These are phyloP conservation scores for Tinea pellionella DNA, from an alignment of 2,888 invertebrate species.

Conservation along the genomic window DNA sequence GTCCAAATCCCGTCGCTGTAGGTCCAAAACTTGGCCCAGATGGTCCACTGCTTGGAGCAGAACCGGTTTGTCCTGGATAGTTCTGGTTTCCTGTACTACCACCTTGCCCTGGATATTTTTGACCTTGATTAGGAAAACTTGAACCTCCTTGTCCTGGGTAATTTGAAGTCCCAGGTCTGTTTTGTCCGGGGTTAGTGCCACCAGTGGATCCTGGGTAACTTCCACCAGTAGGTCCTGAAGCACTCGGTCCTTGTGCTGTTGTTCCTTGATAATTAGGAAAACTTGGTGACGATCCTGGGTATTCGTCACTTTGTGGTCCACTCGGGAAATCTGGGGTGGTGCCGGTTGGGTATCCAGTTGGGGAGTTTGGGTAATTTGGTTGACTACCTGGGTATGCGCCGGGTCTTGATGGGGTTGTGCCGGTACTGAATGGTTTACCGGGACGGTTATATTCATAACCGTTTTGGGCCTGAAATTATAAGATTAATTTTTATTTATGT, in stretches of 20 bases:
- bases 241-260: slow-evolving; percentile 16
- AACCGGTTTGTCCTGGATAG: slow-evolving; percentile 20
- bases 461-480: slow-evolving; percentile 68
- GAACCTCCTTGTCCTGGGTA: slow-evolving; percentile 19
- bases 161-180: slow-evolving; percentile 18
- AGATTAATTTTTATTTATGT: neutral
- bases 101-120: slow-evolving; percentile 18
- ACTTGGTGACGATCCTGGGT: slow-evolving; percentile 27
- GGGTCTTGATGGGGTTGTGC: slow-evolving; percentile 36
- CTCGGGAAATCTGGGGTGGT: slow-evolving; percentile 24
- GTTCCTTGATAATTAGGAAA: slow-evolving; percentile 21
- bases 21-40: slow-evolving; percentile 25
- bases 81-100: slow-evolving; percentile 22
- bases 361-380: slow-evolving; percentile 32
- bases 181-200: slow-evolving; percentile 17
- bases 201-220: slow-evolving; percentile 16
- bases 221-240: slow-evolving; percentile 19
- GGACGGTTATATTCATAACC: slow-evolving; percentile 83
- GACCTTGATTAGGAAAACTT: slow-evolving; percentile 9
- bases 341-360: slow-evolving; percentile 23
- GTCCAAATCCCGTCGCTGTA: slow-evolving; percentile 15
- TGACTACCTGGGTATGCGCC: slow-evolving; percentile 28
- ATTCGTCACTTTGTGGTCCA: slow-evolving; percentile 21
- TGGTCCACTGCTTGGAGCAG: slow-evolving; percentile 23
- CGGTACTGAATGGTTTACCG: slow-evolving; percentile 65